Evolutionary conservation across 1,140 invertebrate species (phyloP), one percentile per base, ranked within the genome.

Genomic region (Contarinia nasturtii): DNA sequence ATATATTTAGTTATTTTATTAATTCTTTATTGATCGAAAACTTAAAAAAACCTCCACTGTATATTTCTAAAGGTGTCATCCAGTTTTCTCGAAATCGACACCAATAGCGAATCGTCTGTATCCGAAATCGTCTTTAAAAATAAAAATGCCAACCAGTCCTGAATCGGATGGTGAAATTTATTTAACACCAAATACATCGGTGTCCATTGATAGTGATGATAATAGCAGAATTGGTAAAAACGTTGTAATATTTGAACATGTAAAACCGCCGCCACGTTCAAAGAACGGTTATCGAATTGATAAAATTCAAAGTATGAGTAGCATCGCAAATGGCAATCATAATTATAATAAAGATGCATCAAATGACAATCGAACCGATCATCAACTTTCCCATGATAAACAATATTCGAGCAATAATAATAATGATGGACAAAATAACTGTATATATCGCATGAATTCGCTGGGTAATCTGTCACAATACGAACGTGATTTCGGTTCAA

Each of bases 381-480:
- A 61, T 0, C 61, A 59, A 7, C 46, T n/a, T n/a, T n/a, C n/a
- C n/a, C 27, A 62, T 12, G 61, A 64, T 51, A 60, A 62, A 27
- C 63, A 63, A 46, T 63, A 50, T 17, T 58, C 61, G 37, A 63
- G 61, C 21, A 61, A 60, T 0, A 50, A 52, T 10, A 54, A 53
- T 2, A 53, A 59, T 53, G n/a, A 36, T 14, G 33, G 36, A 37
- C 14, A n/a, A n/a, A 27, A 27, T 27, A 27, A 10, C 27, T 27
- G 27, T 27, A n/a, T 34, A 3, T 46, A 7, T 19, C 15, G 34
- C 18, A 64, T 64, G 52, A 63, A 63, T 36, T 64, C 61, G 18
- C 46, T 64, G 1, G 61, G 54, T 43, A 63, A 64, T 60, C 45
- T 50, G 20, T 19, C 37, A 22, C 33, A 41, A 7, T 18, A 43